Conservation (phyloP, 2,113 vertebrate species). For the Pontoporia blainvillei region DNA sequence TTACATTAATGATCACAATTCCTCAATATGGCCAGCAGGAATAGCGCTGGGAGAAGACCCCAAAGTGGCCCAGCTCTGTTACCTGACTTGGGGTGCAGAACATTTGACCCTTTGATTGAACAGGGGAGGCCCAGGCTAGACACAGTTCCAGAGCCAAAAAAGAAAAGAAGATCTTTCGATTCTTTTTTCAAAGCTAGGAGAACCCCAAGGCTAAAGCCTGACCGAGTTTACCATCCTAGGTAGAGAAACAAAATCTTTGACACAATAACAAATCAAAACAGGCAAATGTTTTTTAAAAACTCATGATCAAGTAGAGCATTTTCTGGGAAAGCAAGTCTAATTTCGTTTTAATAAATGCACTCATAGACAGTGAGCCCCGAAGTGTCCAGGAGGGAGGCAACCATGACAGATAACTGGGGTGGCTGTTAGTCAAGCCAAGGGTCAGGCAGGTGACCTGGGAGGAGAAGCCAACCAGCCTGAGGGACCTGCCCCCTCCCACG, state of each 20-base stretch:
- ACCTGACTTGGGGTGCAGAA: accelerated
- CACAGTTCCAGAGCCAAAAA: too few relatives aligned
- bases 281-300: background rate
- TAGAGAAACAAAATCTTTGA: background rate
- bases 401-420: accelerated
- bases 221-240: accelerated
- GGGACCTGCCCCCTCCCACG: too few relatives aligned
- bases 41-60: background rate
- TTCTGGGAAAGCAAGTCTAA: background rate
- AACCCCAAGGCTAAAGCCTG: too few relatives aligned
- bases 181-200: too few relatives aligned
- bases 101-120: accelerated
- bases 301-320: background rate
- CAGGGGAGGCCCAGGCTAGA: accelerated
- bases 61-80: background rate
- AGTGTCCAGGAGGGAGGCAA: accelerated
- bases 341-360: too few relatives aligned
- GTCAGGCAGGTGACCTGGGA: background rate
- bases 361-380: accelerated
- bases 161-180: accelerated
- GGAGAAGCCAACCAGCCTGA: background rate
- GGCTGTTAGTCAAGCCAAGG: background rate
- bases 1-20: background rate
- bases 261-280: background rate
- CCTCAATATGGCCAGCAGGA: background rate